Evolutionary conservation across 2,888 invertebrate species (phyloP), one percentile per base, ranked within the genome.

Genomic region (Epiblema foenella): DNA sequence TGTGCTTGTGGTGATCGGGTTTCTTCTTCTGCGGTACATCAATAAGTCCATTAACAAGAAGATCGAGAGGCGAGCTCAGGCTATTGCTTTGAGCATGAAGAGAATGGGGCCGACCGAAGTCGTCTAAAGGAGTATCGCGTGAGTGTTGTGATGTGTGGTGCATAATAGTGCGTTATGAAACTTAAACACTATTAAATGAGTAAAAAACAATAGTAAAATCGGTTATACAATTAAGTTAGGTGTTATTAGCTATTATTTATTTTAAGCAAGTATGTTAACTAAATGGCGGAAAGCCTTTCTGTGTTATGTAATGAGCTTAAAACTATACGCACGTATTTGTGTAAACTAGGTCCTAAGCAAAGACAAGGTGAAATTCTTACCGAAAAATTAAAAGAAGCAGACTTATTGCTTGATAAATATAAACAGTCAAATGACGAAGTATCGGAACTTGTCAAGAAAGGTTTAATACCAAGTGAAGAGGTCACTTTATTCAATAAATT

Each of bases 21-120:
- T n/a, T n/a, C n/a, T n/a, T n/a, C n/a, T n/a, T n/a, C n/a, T n/a
- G n/a, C n/a, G n/a, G n/a, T n/a, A n/a, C n/a, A n/a, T n/a, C n/a
- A 58, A 58, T 39, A 58, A 58, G 11, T 29, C 58, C 2, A 29
- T 58, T 39, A 58, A 58, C n/a, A 58, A 58, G 39, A 58, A 58
- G 58, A 58, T 58, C 39, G 58, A 58, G 58, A 39, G 58, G 39
- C 58, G 58, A 37, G 58, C 58, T n/a, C 58, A 58, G 58, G 58
- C 58, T 17, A 29, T 39, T 18, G 58, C 58, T 39, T 58, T 58
- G 58, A 59, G 18, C 42, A 4, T 20, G 2, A 59, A 20, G 18
- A 39, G 39, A 17, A 59, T 59, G 42, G 59, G 42, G 18, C 17
- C 39, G 42, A 12, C 59, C 33, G 59, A 59, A 46, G 59, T 46